phyloP scores from a whole-genome alignment of 2,888 invertebrate genomes.

The Creontiades dilutus region DNA sequence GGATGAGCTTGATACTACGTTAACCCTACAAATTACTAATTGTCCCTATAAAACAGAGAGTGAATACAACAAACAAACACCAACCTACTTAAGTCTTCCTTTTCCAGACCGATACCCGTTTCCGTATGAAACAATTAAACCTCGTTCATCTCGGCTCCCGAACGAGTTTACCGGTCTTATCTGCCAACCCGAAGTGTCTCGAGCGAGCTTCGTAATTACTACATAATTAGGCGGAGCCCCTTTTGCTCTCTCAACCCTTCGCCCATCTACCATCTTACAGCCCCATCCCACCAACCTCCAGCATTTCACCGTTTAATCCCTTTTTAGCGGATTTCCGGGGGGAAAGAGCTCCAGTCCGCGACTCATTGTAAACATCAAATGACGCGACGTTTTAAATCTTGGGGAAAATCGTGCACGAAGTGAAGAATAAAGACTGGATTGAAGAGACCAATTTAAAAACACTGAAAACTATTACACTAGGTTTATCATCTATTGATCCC shows the following conservation, averaged over 20 bases:
- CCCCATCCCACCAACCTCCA: background rate
- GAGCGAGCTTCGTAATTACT: background rate
- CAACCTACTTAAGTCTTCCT: background rate
- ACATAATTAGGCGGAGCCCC: background rate
- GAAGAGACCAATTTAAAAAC: no score
- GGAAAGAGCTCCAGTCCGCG: no score
- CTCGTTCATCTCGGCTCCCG: background rate
- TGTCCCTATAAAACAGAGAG: no score
- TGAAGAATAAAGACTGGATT: no score
- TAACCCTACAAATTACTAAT: no score
- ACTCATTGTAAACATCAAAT: no score
- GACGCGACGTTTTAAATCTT: no score
- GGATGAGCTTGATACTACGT: no score
- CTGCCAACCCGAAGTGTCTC: background rate
- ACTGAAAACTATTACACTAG: no score
- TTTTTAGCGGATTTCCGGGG: background rate
- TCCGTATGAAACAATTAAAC: conserved; percentile 10
- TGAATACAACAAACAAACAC: no score
- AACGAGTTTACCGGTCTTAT: conserved; percentile 7
- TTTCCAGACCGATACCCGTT: background rate
- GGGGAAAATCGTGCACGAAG: no score
- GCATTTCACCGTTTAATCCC: background rate
- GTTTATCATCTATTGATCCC: no score
- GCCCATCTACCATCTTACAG: background rate
- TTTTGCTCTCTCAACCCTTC: background rate